Evolutionary conservation across 1,140 invertebrate genomes (phyloP), one percentile per base, ranked within the genome.

Genomic region (Hestina assimilis): DNA sequence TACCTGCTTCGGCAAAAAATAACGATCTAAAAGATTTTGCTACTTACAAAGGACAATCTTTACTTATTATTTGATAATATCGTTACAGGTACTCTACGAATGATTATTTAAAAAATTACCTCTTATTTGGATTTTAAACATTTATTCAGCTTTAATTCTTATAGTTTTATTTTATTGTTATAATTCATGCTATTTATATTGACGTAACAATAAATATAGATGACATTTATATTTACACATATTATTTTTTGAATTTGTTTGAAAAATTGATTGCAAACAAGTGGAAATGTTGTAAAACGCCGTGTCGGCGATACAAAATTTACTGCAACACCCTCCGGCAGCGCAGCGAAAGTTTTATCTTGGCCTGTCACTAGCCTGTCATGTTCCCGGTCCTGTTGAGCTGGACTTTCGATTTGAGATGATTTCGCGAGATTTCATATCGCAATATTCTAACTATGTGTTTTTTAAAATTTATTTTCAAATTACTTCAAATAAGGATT

Each of bases 191-290:
- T n/a, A n/a, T n/a, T n/a, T n/a, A n/a, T n/a, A n/a, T n/a, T n/a
- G n/a, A n/a, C n/a, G n/a, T n/a, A n/a, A n/a, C n/a, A n/a, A n/a
- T n/a, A n/a, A n/a, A n/a, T n/a, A n/a, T n/a, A n/a, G n/a, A n/a
- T n/a, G n/a, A n/a, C n/a, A n/a, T n/a, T n/a, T n/a, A n/a, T n/a
- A n/a, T n/a, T n/a, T n/a, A n/a, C n/a, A n/a, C n/a, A n/a, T n/a
- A n/a, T n/a, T n/a, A n/a, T n/a, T n/a, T n/a, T n/a, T n/a, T n/a
- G n/a, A n/a, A n/a, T n/a, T n/a, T n/a, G n/a, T n/a, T n/a, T n/a
- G n/a, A n/a, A n/a, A n/a, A n/a, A n/a, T n/a, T n/a, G n/a, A 52
- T 41, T 52, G 48, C 48, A 52, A 52, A 52, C 48, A 52, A 52
- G 38, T 29, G 48, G 3, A 38, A 41, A 12, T 14, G 47, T 21